Evolutionary conservation across 2,113 vertebrate species (phyloP).

Genomic region (Thymallus thymallus): DNA sequence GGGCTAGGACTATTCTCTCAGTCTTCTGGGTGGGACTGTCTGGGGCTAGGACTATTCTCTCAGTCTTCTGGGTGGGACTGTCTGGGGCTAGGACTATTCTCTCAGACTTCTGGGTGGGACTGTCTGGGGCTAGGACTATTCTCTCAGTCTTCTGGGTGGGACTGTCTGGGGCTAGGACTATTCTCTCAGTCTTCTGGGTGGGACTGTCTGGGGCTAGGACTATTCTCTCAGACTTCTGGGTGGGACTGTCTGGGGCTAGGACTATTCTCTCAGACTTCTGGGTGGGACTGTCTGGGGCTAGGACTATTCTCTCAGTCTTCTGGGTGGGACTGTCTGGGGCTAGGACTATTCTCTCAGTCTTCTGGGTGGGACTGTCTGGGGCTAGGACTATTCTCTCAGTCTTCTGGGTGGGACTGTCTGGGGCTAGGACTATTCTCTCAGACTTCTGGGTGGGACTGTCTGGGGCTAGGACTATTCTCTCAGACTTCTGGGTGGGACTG

Average conservation of each 20-base stretch:
- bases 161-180: slow-evolving; percentile 8
- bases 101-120: slow-evolving; percentile 48
- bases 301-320: slow-evolving; percentile 49
- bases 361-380: slow-evolving; percentile 29
- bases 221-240: slow-evolving; percentile 53
- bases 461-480: slow-evolving; percentile 20
- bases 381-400: slow-evolving; percentile 41
- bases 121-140: slow-evolving; percentile 1
- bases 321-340: slow-evolving; percentile 22
- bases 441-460: slow-evolving; percentile 38
- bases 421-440: slow-evolving; percentile 35
- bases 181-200: slow-evolving; percentile 50
- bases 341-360: slow-evolving; percentile 44
- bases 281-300: slow-evolving; percentile 16
- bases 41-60: slow-evolving; percentile 20
- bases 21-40: slow-evolving; percentile 38
- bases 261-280: slow-evolving; percentile 52
- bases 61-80: slow-evolving; percentile 46
- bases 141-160: slow-evolving; percentile 49
- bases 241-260: slow-evolving; percentile 13
- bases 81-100: slow-evolving; percentile 8
- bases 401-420: slow-evolving; percentile 34
- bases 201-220: slow-evolving; percentile 14
- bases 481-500: slow-evolving; percentile 45
- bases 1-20: slow-evolving; percentile 35